A percentile compares a stretch with the other conserved stretches of the same genome.
phyloP scores from a whole-genome alignment of 92 coral and sea anemone species.

The Parazoanthus atlanticus region DNA sequence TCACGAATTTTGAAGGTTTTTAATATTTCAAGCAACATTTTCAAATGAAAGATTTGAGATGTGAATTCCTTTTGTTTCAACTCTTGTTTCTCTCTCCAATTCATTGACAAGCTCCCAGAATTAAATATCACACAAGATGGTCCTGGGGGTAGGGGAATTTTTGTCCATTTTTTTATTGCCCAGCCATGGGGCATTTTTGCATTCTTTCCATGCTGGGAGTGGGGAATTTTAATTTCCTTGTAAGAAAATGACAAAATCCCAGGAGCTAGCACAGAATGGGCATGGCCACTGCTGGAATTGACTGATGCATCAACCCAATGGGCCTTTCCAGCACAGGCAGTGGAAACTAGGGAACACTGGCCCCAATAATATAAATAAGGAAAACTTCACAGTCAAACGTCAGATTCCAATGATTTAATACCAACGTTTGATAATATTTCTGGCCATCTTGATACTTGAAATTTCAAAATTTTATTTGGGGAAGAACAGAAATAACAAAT shows the following conservation, averaged over 20 bases:
- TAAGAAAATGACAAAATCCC: conserved; percentile 18
- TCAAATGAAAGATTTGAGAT: conserved; percentile 7
- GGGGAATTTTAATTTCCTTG: background rate
- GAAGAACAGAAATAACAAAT: conserved; percentile 16
- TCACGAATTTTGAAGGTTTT: background rate
- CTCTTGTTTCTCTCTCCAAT: conserved; percentile 7
- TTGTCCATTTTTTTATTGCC: background rate
- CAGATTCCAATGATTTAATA: background rate
- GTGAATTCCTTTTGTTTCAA: background rate
- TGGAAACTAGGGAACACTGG: background rate
- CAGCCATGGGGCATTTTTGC: conserved; percentile 15
- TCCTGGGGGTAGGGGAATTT: conserved; percentile 1
- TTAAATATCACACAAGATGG: background rate
- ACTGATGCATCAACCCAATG: conserved; percentile 9
- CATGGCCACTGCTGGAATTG: conserved; percentile 16
- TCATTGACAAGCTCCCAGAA: conserved; percentile 18
- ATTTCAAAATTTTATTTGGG: background rate
- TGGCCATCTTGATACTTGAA: conserved; percentile 12
- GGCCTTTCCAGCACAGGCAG: conserved; percentile 23
- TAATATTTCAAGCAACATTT: conserved; percentile 18
- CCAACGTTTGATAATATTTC: conserved; percentile 6
- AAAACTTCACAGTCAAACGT: conserved; percentile 12
- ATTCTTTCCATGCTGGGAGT: conserved; percentile 6
- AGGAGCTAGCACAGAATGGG: conserved; percentile 10
- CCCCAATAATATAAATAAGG: background rate